These are phyloP conservation scores for Leptosomus discolor DNA, from an alignment of 2,113 vertebrate species.

Conservation along the genomic window DNA sequence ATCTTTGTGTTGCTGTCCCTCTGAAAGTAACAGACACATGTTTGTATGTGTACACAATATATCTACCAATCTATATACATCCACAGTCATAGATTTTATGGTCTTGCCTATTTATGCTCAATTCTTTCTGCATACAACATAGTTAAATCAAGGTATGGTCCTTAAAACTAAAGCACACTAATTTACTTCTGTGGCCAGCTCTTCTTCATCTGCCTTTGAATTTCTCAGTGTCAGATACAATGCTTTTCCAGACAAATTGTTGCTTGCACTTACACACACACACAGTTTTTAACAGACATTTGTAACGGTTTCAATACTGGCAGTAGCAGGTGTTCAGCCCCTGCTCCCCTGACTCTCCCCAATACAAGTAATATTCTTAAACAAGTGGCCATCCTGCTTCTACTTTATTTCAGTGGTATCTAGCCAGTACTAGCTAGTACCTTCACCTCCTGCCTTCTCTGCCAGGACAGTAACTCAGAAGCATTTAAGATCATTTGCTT, in stretches of 20 bases:
- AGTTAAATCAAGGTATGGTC: neutral
- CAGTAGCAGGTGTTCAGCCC: neutral
- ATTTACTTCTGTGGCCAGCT: neutral
- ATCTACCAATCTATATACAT: rapidly evolving
- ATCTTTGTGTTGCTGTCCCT: neutral
- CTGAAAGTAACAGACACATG: neutral
- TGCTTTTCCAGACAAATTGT: neutral
- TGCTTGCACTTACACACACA: neutral
- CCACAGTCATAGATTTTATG: neutral
- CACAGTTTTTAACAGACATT: neutral
- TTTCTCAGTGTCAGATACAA: neutral
- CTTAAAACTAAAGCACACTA: neutral
- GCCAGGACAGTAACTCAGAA: neutral
- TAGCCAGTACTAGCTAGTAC: neutral
- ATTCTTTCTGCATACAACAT: neutral
- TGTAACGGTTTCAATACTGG: neutral
- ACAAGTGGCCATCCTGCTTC: neutral
- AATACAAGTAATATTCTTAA: neutral
- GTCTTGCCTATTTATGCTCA: neutral
- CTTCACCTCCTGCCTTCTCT: neutral
- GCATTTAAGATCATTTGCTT: conserved; percentile 4
- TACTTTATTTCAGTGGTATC: neutral
- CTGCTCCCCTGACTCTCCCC: neutral
- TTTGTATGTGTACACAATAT: neutral
- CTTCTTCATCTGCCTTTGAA: neutral